Percentiles rank a stretch among this genome's conserved stretches.
Conservation (phyloP, 1,140 invertebrate species). For the Augochlora pura region DNA sequence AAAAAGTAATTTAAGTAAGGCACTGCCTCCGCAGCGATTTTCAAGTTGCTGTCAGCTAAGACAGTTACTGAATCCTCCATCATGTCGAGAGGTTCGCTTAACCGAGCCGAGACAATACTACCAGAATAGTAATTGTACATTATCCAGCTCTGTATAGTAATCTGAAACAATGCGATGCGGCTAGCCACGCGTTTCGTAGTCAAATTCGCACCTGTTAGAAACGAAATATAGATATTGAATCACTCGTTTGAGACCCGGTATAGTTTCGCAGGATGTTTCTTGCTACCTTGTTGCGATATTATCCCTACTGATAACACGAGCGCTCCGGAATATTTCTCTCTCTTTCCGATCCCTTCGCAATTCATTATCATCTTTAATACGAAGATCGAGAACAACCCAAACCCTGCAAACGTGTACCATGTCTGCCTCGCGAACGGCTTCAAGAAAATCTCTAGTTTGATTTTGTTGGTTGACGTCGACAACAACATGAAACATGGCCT, state of each 20-base stretch:
- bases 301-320: conserved; percentile 59
- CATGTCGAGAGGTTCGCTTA: conserved; percentile 70
- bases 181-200: conserved; percentile 52
- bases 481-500: conserved; percentile 68
- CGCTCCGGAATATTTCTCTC: conserved; percentile 44
- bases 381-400: conserved; percentile 46
- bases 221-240: background rate
- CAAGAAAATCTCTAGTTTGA: conserved; percentile 62
- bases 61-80: conserved; percentile 73
- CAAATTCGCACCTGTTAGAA: conserved; percentile 54
- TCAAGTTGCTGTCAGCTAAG: conserved; percentile 65
- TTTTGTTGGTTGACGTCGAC: conserved; percentile 56
- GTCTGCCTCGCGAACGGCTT: conserved; percentile 57
- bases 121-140: conserved; percentile 74
- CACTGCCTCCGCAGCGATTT: conserved; percentile 68
- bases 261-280: background rate
- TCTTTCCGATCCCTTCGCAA: conserved; percentile 44
- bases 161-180: conserved; percentile 63
- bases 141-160: conserved; percentile 68
- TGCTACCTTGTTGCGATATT: conserved; percentile 68
- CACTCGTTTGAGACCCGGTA: too few relatives aligned
- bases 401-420: conserved; percentile 54
- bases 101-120: conserved; percentile 72
- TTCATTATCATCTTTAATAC: conserved; percentile 58
- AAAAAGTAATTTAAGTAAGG: conserved; percentile 69